These are phyloP conservation scores for Vulpes ferrilata DNA, from an alignment of 2,113 vertebrate species.

Conservation along the genomic window DNA sequence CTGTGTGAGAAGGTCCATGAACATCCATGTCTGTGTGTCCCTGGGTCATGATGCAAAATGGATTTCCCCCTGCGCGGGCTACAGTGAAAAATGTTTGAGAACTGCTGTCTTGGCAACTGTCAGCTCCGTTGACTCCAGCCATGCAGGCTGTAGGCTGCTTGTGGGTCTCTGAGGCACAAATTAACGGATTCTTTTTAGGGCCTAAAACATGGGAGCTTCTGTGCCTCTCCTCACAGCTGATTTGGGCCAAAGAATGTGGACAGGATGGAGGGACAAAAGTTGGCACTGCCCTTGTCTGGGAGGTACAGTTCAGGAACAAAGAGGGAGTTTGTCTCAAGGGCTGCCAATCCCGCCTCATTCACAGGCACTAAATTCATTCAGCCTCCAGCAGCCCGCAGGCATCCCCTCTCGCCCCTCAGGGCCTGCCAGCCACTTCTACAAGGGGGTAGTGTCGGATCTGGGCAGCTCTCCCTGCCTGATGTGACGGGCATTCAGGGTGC, in stretches of 20 bases:
- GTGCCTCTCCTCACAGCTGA: conserved; percentile 68
- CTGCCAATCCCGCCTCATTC: conserved; percentile 69
- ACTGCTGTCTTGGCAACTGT: neutral
- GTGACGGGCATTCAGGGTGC: conserved; percentile 74
- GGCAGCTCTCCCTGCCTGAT: conserved; percentile 77
- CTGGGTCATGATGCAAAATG: neutral
- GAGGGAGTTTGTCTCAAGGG: conserved; percentile 67
- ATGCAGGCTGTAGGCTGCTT: neutral
- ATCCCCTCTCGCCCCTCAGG: neutral
- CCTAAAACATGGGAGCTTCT: conserved; percentile 54
- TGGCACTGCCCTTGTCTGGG: conserved; percentile 56
- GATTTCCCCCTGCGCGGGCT: conserved; percentile 15
- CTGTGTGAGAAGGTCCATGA: neutral
- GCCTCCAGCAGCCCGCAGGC: conserved; percentile 8
- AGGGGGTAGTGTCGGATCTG: conserved; percentile 81
- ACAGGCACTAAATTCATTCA: conserved; percentile 75
- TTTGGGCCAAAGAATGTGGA: conserved; percentile 23
- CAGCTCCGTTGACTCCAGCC: neutral
- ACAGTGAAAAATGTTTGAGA: conserved; percentile 8
- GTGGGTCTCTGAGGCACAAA: conserved; percentile 21
- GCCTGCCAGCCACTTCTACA: conserved; percentile 75
- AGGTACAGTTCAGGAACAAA: conserved; percentile 68
- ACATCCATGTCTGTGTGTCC: neutral
- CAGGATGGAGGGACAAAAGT: conserved; percentile 54
- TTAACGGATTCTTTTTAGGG: conserved; percentile 48